A percentile compares a stretch with the other conserved stretches of the same genome.
phyloP scores from a whole-genome alignment of 2,888 invertebrate genomes.

The Orchestes rusci region DNA sequence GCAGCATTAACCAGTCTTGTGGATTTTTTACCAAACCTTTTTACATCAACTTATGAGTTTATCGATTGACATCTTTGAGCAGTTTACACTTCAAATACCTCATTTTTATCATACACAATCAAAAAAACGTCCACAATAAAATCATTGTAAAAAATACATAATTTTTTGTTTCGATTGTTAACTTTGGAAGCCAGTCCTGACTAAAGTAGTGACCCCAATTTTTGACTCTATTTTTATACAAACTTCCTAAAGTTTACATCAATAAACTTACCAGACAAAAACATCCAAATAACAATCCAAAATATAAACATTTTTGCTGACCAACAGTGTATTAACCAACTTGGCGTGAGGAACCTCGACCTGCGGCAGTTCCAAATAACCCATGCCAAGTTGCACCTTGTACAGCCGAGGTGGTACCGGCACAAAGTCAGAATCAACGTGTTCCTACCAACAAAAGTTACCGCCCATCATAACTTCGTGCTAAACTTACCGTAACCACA shows the following conservation, averaged over 20 bases:
- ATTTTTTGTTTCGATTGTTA: too few species aligned
- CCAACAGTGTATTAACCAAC: slow-evolving; percentile 68
- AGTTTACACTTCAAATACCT: too few species aligned
- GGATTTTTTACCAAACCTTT: slow-evolving; percentile 97
- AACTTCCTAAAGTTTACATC: too few species aligned
- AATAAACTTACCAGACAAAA: slow-evolving; percentile 88
- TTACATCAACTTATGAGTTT: too few species aligned
- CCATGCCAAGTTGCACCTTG: slow-evolving; percentile 96
- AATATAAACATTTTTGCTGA: slow-evolving; percentile 91
- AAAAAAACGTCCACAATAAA: too few species aligned
- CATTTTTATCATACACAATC: too few species aligned
- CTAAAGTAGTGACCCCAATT: too few species aligned
- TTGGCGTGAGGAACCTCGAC: slow-evolving; percentile 71
- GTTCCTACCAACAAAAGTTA: slow-evolving; percentile 47
- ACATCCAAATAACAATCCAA: slow-evolving; percentile 91
- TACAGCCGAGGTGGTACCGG: slow-evolving; percentile 73
- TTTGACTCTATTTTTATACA: too few species aligned
- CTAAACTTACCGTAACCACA: slow-evolving; percentile 40
- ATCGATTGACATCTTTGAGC: too few species aligned
- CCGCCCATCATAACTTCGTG: not conserved
- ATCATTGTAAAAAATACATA: too few species aligned
- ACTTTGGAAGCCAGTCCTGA: too few species aligned
- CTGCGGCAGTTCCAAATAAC: slow-evolving; percentile 96
- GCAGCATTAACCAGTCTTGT: slow-evolving; percentile 91
- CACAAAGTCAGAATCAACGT: slow-evolving; percentile 59